Conservation (phyloP, 2,797 vertebrate genomes). For the Pteropus rufus region DNA sequence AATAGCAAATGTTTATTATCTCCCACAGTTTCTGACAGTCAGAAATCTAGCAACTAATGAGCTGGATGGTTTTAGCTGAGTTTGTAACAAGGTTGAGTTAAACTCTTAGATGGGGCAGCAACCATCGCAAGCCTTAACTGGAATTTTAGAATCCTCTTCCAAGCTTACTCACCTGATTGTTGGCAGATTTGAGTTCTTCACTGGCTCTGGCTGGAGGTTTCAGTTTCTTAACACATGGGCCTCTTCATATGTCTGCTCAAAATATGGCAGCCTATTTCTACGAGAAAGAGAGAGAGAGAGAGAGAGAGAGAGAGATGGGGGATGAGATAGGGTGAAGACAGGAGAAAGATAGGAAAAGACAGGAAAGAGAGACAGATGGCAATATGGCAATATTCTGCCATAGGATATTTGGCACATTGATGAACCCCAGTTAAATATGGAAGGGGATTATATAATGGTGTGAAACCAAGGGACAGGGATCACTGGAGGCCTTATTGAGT, state of each 20-base stretch:
- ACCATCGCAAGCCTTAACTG: neutral
- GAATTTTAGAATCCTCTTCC: neutral
- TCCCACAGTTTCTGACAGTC: neutral
- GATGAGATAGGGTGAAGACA: neutral
- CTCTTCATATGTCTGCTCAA: neutral
- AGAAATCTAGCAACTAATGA: neutral
- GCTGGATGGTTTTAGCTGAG: neutral
- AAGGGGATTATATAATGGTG: accelerated
- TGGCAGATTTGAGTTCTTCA: neutral
- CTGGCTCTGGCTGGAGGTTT: neutral
- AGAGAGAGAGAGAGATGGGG: neutral
- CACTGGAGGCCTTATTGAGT: neutral
- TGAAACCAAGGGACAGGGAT: neutral
- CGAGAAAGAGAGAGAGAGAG: neutral
- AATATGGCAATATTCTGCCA: neutral
- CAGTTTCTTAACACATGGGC: neutral
- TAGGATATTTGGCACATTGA: neutral
- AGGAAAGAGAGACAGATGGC: neutral
- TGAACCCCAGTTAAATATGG: neutral
- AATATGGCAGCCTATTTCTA: neutral
- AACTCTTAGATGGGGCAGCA: neutral
- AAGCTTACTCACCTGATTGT: neutral
- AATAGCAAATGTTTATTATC: neutral
- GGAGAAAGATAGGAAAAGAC: neutral
- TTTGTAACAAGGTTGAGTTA: neutral